phyloP scores from a whole-genome alignment of 1,140 invertebrate genomes.

The Papilio xuthus region DNA sequence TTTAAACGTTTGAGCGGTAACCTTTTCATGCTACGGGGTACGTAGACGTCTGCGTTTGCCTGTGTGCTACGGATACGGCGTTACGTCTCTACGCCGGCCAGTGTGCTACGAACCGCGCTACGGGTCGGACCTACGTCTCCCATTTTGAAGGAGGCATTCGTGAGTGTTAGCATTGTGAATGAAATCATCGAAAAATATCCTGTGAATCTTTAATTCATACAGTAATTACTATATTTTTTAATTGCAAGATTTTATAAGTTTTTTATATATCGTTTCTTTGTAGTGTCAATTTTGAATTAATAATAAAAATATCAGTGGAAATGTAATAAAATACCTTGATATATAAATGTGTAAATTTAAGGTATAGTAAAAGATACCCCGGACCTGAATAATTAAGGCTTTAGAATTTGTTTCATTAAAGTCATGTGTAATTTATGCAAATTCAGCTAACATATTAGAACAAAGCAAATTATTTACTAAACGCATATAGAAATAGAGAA shows the following conservation, averaged over 20 bases:
- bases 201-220: not conserved
- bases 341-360: not conserved
- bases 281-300: constrained; percentile 1
- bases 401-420: not conserved
- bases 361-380: not conserved
- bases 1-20: constrained; percentile 73
- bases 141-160: constrained; percentile 19
- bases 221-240: not conserved
- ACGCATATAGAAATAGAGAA: no score
- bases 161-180: constrained; percentile 56
- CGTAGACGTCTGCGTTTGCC: constrained; percentile 53
- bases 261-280: not conserved
- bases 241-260: constrained; percentile 1
- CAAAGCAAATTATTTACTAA: not conserved
- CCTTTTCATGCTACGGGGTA: constrained; percentile 64
- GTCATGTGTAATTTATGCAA: not conserved
- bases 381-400: not conserved
- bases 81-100: constrained; percentile 56
- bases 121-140: constrained; percentile 51
- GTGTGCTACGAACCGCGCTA: constrained; percentile 63
- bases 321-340: not conserved
- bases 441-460: not conserved
- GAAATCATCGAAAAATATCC: constrained; percentile 42
- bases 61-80: constrained; percentile 59
- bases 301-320: not conserved